Conservation (phyloP, 2,113 vertebrate genomes). For the Barnardius zonarius region DNA sequence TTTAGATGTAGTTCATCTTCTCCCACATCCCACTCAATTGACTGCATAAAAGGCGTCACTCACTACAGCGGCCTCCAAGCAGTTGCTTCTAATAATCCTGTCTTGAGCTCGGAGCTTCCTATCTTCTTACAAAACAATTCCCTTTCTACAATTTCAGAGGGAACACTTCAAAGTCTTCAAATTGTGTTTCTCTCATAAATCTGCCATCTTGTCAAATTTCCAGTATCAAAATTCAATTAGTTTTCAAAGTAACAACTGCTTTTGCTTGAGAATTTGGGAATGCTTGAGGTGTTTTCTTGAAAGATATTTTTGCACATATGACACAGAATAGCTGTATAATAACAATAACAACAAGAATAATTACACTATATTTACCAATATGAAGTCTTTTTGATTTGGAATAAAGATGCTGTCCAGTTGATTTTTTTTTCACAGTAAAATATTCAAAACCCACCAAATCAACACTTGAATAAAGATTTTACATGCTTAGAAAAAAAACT, state of each 20-base stretch:
- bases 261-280: conserved; percentile 29
- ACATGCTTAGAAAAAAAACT: conserved; percentile 1
- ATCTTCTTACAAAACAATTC: neutral
- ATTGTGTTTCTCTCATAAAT: neutral
- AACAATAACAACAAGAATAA: neutral
- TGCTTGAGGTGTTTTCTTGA: neutral
- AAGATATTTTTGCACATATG: neutral
- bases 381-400: neutral
- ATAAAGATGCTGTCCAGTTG: neutral
- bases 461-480: neutral
- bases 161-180: neutral
- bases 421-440: neutral
- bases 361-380: neutral
- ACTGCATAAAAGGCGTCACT: neutral
- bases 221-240: neutral
- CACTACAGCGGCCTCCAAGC: neutral
- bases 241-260: neutral
- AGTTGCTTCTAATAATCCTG: neutral
- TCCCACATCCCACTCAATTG: neutral
- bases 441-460: neutral
- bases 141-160: neutral
- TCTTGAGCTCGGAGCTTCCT: neutral
- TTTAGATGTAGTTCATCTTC: neutral
- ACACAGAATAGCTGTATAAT: neutral
- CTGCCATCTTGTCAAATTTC: neutral